Evolutionary conservation across 1,140 invertebrate genomes (phyloP).

Genomic region (Mercenaria mercenaria): DNA sequence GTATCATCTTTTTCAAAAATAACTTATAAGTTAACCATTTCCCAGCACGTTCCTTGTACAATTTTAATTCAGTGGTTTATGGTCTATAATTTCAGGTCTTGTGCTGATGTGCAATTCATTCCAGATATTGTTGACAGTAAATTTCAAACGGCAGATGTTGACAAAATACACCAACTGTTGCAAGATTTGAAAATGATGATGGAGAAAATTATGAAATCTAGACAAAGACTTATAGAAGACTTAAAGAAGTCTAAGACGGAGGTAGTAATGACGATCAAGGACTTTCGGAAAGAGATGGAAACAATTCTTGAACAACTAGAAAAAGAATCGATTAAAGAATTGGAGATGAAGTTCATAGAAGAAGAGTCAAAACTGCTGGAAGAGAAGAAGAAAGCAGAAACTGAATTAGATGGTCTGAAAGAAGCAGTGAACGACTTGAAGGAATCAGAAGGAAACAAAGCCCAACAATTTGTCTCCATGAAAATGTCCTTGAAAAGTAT

Average conservation of each 20-base stretch:
- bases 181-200: background rate
- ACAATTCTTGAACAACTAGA: background rate
- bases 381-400: background rate
- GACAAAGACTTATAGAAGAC: background rate
- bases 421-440: background rate
- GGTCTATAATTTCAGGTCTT: too few relatives aligned
- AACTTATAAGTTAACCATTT: too few relatives aligned
- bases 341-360: background rate
- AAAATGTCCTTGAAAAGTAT: background rate
- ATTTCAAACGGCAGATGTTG: too few relatives aligned
- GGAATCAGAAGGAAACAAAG: background rate
- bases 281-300: background rate
- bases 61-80: too few relatives aligned
- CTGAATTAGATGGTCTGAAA: background rate
- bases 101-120: too few relatives aligned
- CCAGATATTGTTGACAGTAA: too few relatives aligned
- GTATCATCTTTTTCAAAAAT: too few relatives aligned
- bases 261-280: background rate
- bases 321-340: background rate
- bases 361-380: background rate
- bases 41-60: too few relatives aligned
- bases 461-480: background rate
- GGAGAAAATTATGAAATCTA: background rate
- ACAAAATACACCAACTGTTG: background rate
- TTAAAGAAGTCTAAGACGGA: background rate